Evolutionary conservation across 2,113 vertebrate genomes (phyloP), one percentile per base, ranked within the genome.

Genomic region (Drymodes brunneopygia): DNA sequence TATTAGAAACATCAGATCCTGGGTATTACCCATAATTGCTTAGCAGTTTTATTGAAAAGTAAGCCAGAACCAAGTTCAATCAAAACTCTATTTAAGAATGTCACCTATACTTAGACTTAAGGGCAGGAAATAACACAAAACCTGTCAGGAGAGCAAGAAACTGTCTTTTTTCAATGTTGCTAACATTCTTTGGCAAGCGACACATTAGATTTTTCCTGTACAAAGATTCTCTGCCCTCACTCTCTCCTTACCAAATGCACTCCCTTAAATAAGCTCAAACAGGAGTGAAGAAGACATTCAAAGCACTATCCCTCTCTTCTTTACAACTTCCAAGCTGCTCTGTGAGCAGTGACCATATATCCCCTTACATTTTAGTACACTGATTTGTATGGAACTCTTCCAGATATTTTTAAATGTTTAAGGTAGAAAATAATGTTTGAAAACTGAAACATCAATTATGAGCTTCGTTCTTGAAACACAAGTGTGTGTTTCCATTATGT

Each of bases 1-100:
- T 69, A 86, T 89, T 93, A 93, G 66, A 94, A 97, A 92, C 81
- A 91, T 54, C 79, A 94, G 45, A 86, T 95, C 77, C 77, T 65
- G 60, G 38, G 78, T 69, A 85, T 83, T 93, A 86, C n/a, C 61
- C 78, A 29, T 83, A 96, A 93, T 61, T 96, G 86, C 79, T 85
- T 57, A 93, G 66, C 70, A 91, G 67, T 80, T 93, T 60, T 84
- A 90, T 17, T 90, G 71, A 94, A 94, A 96, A 70, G 78, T 27
- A 94, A 90, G 71, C 47, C 54, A 73, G 44, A 81, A 91, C 28
- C 29, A 45, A 62, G 40, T 75, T 88, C 87, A 95, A 9, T 73
- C 51, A 91, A 60, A 94, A 89, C 22, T 80, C 62, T 57, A 45
- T 38, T 83, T 91, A 56, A 87, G 66, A 90, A 82, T 65, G 62